A percentile compares a stretch with the other conserved stretches of the same genome.
These are phyloP conservation scores for Leucania comma DNA, from an alignment of 2,888 invertebrate species.

Conservation along the genomic window DNA sequence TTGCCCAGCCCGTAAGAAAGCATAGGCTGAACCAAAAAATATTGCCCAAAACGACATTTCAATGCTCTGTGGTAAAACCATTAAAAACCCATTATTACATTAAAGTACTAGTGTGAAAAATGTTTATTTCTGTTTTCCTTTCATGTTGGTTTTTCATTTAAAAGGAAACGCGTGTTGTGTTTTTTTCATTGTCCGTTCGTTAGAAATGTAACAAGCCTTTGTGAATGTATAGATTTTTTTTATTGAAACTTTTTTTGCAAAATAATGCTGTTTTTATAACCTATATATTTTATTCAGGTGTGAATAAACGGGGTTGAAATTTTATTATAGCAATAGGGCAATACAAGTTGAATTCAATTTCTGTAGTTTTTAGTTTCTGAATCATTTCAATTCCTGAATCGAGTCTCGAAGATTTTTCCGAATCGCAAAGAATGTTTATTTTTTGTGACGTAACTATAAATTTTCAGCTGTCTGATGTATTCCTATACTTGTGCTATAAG, in stretches of 20 bases:
- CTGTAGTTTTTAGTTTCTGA: no score
- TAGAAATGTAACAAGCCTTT: constrained; percentile 4
- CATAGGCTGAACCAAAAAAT: no score
- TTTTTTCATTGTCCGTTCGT: not conserved
- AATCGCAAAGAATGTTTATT: no score
- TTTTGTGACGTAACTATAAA: no score
- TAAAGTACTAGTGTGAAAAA: constrained; percentile 2
- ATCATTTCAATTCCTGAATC: no score
- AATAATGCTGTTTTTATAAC: not conserved
- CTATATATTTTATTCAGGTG: not conserved
- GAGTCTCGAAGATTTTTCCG: no score
- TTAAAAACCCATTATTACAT: constrained; percentile 21
- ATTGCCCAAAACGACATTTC: not conserved
- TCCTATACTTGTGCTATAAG: no score
- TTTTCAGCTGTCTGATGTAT: no score
- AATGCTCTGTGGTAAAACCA: constrained; percentile 3
- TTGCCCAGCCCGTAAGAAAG: no score
- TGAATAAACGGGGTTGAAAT: not conserved
- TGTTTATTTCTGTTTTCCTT: not conserved
- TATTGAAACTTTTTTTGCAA: not conserved
- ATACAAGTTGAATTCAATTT: not conserved
- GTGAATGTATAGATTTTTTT: not conserved
- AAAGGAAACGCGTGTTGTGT: not conserved
- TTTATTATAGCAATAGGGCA: no score
- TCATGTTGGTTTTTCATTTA: constrained; percentile 9